Percentiles rank a stretch among this genome's conserved stretches.
phyloP scores from a whole-genome alignment of 2,888 invertebrate species.

The Eilema sororculum region DNA sequence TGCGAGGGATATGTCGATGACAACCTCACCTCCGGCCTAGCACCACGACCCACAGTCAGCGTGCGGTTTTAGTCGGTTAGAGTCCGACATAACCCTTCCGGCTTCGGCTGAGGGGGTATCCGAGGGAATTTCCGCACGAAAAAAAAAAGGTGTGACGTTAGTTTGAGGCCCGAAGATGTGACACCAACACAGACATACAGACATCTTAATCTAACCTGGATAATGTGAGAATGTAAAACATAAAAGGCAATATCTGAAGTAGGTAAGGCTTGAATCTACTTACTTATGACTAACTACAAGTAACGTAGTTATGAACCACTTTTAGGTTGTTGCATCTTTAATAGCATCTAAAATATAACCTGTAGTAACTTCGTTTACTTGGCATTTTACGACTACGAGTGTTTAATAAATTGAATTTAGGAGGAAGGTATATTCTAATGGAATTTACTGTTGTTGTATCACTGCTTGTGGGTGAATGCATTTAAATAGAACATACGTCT shows the following conservation, averaged over 20 bases:
- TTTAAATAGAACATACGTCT: not conserved
- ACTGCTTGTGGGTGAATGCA: not conserved
- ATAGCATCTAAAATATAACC: slow-evolving; percentile 32
- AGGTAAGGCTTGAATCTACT: not conserved
- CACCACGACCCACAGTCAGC: too few relatives aligned
- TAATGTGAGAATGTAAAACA: not conserved
- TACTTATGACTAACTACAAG: not conserved
- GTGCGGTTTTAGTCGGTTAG: too few relatives aligned
- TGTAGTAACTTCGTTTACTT: slow-evolving; percentile 16
- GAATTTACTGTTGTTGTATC: slow-evolving; percentile 19
- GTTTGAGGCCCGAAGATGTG: not conserved
- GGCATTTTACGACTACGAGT: slow-evolving; percentile 21
- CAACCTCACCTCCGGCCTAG: too few relatives aligned
- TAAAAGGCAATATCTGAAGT: not conserved
- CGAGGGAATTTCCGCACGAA: too few relatives aligned
- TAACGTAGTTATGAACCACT: slow-evolving; percentile 24
- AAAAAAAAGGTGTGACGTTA: too few relatives aligned
- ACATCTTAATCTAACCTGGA: not conserved
- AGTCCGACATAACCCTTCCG: too few relatives aligned
- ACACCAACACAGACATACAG: too few relatives aligned
- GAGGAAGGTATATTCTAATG: slow-evolving; percentile 28
- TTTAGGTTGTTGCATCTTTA: slow-evolving; percentile 28
- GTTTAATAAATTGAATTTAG: slow-evolving; percentile 41
- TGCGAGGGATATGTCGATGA: too few relatives aligned
- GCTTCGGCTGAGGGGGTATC: too few relatives aligned